Conservation (phyloP, 2,888 invertebrate species). For the Mesorhabditis sp. region DNA sequence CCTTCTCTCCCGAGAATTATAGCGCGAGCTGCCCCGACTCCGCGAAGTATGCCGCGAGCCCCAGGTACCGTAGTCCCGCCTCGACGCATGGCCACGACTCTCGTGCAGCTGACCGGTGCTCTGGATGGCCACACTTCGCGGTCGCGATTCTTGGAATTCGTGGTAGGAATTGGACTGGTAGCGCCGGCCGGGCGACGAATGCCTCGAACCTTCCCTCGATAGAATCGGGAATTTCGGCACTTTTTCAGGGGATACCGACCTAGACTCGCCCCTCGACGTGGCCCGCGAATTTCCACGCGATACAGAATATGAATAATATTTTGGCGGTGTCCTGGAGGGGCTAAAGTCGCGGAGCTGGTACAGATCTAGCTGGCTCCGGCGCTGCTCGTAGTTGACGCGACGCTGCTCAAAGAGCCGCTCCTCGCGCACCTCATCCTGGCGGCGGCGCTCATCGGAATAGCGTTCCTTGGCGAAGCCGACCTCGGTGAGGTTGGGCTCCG, state of each 20-base stretch:
- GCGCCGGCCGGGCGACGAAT: neutral
- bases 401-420: constrained; percentile 1
- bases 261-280: neutral
- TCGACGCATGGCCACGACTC: neutral
- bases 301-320: constrained; percentile 1
- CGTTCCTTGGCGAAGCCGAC: neutral
- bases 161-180: neutral
- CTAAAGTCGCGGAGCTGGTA: neutral
- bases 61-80: neutral
- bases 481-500: neutral
- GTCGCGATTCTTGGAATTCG: neutral
- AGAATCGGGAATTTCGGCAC: neutral
- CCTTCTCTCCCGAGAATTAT: neutral
- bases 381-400: neutral
- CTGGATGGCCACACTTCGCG: neutral
- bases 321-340: constrained; percentile 5
- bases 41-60: neutral
- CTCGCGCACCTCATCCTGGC: neutral
- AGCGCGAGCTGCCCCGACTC: neutral
- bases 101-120: neutral
- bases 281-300: neutral
- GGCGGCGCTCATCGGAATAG: neutral
- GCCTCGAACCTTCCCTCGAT: neutral
- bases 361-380: neutral
- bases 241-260: constrained; percentile 3